phyloP scores from a whole-genome alignment of 2,113 vertebrate genomes.

The Antennarius striatus region DNA sequence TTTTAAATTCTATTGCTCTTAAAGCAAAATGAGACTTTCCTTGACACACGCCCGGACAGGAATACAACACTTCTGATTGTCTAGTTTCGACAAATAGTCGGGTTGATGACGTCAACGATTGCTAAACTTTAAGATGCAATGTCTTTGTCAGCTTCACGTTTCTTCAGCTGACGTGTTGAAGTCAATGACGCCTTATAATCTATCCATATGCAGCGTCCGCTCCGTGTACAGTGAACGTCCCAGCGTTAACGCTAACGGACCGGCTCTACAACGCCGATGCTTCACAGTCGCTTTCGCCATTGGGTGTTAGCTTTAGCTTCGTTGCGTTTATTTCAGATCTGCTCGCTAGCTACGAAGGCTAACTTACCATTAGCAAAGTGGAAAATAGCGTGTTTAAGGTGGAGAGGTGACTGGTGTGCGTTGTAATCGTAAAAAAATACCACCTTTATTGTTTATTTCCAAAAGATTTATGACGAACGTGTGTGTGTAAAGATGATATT shows the following conservation, averaged over 20 bases:
- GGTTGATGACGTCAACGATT: not conserved
- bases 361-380: slow-evolving; percentile 8
- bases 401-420: not conserved
- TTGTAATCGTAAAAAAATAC: not conserved
- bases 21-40: not conserved
- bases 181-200: too few species aligned
- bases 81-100: too few species aligned
- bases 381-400: slow-evolving; percentile 7
- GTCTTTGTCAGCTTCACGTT: not conserved
- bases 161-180: not conserved
- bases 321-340: slow-evolving; percentile 2
- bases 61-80: not conserved
- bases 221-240: not conserved
- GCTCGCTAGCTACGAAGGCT: slow-evolving; percentile 18
- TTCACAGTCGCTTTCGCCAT: slow-evolving; percentile 3
- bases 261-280: not conserved
- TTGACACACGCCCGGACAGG: not conserved
- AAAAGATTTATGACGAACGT: not conserved
- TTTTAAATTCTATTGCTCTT: not conserved
- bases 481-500: not conserved
- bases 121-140: not conserved
- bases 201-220: not conserved
- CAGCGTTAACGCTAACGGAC: not conserved
- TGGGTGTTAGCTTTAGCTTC: slow-evolving; percentile 21
- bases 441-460: too few species aligned